These are phyloP conservation scores for Deilephila porcellus DNA, from an alignment of 2,888 invertebrate genomes.

Conservation along the genomic window DNA sequence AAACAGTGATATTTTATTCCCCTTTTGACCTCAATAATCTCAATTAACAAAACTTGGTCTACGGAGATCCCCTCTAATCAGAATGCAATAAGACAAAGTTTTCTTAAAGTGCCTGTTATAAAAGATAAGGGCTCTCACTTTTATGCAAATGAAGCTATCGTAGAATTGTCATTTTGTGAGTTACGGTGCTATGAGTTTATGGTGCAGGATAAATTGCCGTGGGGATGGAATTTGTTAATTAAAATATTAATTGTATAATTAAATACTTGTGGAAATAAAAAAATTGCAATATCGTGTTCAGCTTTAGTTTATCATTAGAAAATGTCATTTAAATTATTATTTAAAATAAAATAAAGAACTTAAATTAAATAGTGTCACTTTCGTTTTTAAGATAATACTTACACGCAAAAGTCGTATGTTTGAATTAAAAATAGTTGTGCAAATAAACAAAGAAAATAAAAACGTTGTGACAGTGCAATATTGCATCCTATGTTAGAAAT, in stretches of 20 bases:
- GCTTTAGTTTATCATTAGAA: too few species aligned
- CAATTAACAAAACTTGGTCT: slow-evolving; percentile 54
- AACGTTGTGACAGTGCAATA: slow-evolving; percentile 8
- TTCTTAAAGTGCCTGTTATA: slow-evolving; percentile 76
- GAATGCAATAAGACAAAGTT: slow-evolving; percentile 79
- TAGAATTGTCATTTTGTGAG: slow-evolving; percentile 61
- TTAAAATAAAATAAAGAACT: too few species aligned
- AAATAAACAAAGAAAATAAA: not conserved
- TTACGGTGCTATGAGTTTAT: slow-evolving; percentile 43
- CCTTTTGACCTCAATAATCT: slow-evolving; percentile 64
- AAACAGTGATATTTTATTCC: slow-evolving; percentile 48
- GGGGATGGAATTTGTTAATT: not conserved
- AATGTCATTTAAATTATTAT: too few species aligned
- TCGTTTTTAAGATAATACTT: not conserved
- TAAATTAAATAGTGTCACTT: too few species aligned
- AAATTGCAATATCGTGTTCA: too few species aligned
- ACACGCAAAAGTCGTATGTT: not conserved
- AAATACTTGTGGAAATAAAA: not conserved
- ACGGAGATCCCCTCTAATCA: slow-evolving; percentile 59
- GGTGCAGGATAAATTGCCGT: not conserved
- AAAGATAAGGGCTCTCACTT: slow-evolving; percentile 77
- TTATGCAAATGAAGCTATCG: slow-evolving; percentile 74
- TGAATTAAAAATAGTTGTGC: not conserved
- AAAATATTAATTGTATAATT: not conserved
- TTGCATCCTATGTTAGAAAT: not conserved